Evolutionary conservation across 2,113 vertebrate genomes (phyloP).

Genomic region (Zosterops pallidus): DNA sequence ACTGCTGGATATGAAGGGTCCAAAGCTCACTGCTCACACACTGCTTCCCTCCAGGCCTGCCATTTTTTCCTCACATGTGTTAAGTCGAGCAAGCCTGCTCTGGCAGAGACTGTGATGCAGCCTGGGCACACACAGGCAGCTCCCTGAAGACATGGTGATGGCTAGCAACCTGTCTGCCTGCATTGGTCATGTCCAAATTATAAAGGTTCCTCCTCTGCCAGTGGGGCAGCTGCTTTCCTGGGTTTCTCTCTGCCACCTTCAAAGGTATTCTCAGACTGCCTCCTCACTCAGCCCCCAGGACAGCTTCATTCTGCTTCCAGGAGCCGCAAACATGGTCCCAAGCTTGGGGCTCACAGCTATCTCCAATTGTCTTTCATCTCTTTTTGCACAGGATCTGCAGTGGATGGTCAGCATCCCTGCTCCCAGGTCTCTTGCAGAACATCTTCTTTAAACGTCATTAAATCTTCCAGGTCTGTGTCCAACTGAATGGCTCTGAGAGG

Average conservation of each 20-base stretch:
- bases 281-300: not conserved
- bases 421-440: not conserved
- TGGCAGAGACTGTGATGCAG: not conserved
- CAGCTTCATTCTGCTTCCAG: not conserved
- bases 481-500: not conserved
- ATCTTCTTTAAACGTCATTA: not conserved
- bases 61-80: not conserved
- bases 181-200: fast-evolving
- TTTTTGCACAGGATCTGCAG: not conserved
- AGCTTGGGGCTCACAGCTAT: not conserved
- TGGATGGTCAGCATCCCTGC: not conserved
- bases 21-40: not conserved
- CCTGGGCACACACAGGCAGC: not conserved
- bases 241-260: not conserved
- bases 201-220: not conserved
- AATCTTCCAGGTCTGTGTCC: not conserved
- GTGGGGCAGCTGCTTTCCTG: not conserved
- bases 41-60: not conserved
- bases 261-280: not conserved
- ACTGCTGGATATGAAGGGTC: not conserved
- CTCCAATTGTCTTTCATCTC: not conserved
- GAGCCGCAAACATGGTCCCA: not conserved
- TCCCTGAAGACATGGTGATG: not conserved
- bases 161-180: not conserved
- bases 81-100: not conserved